phyloP scores from a whole-genome alignment of 2,888 invertebrate genomes.

The Ophion ellenae region DNA sequence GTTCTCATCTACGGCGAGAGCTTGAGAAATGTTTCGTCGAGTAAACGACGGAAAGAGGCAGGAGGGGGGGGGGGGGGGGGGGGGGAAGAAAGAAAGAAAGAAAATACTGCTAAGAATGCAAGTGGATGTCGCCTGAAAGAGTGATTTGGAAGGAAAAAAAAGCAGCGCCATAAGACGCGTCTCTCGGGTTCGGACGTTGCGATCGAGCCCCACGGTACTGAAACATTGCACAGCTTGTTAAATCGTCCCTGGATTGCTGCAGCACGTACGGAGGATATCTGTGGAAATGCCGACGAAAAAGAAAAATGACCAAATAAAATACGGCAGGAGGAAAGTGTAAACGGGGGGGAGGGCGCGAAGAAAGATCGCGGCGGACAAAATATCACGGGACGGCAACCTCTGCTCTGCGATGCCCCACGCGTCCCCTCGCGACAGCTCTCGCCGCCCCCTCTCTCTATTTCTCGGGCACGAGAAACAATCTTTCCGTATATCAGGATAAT shows the following conservation, averaged over 20 bases:
- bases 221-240: slow-evolving; percentile 37
- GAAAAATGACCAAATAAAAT: slow-evolving; percentile 45
- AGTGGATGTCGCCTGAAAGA: slow-evolving; percentile 28
- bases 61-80: slow-evolving; percentile 3
- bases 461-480: slow-evolving; percentile 24
- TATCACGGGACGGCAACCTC: neutral
- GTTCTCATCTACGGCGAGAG: neutral
- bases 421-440: neutral
- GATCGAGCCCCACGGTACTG: neutral
- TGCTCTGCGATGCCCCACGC: neutral
- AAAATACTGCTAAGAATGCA: slow-evolving; percentile 8
- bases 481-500: slow-evolving; percentile 71
- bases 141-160: slow-evolving; percentile 19
- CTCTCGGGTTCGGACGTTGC: neutral
- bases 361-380: slow-evolving; percentile 1
- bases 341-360: neutral
- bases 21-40: neutral
- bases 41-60: neutral
- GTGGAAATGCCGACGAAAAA: neutral
- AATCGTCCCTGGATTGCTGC: neutral
- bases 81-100: slow-evolving; percentile 5
- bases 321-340: slow-evolving; percentile 13
- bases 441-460: neutral
- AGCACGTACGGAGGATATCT: slow-evolving; percentile 1
- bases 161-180: neutral